These are phyloP conservation scores for Melanotaenia nigrans DNA, from an alignment of 2,797 vertebrate genomes.

Conservation along the genomic window DNA sequence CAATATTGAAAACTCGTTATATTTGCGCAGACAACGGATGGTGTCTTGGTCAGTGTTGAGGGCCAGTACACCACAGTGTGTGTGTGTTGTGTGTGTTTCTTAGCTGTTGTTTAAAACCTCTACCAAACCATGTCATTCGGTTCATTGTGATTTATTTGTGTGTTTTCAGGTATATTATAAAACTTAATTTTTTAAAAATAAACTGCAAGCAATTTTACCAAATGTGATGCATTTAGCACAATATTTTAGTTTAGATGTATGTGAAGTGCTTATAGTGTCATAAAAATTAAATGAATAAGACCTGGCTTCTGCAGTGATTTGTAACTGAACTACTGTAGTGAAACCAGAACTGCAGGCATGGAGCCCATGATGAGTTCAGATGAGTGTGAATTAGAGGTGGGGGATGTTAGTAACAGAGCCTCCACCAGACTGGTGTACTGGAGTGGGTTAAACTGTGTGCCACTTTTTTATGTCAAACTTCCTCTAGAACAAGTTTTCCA, in stretches of 20 bases:
- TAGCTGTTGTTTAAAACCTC: too few species aligned
- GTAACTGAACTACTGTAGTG: slow-evolving; percentile 1
- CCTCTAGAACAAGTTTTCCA: slow-evolving; percentile 22
- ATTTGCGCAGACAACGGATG: too few species aligned
- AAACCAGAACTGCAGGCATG: slow-evolving; percentile 9
- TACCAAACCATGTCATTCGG: too few species aligned
- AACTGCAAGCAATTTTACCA: neutral
- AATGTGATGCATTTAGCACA: neutral
- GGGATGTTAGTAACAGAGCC: slow-evolving; percentile 44
- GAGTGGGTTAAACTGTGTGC: slow-evolving; percentile 33
- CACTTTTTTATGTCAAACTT: slow-evolving; percentile 34
- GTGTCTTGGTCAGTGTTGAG: too few species aligned
- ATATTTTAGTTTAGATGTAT: neutral
- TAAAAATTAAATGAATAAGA: neutral
- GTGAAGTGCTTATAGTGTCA: neutral
- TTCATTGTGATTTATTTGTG: too few species aligned
- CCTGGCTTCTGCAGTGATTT: slow-evolving; percentile 7
- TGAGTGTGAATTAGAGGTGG: slow-evolving; percentile 52
- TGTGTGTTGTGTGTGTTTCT: too few species aligned
- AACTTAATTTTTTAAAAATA: neutral
- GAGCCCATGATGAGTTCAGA: slow-evolving; percentile 32
- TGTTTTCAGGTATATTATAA: too few species aligned
- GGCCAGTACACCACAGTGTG: too few species aligned
- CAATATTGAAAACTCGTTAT: too few species aligned
- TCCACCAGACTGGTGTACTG: slow-evolving; percentile 27